phyloP scores from a whole-genome alignment of 35 echinoderm and acorn worm genomes.

The Eucidaris tribuloides region DNA sequence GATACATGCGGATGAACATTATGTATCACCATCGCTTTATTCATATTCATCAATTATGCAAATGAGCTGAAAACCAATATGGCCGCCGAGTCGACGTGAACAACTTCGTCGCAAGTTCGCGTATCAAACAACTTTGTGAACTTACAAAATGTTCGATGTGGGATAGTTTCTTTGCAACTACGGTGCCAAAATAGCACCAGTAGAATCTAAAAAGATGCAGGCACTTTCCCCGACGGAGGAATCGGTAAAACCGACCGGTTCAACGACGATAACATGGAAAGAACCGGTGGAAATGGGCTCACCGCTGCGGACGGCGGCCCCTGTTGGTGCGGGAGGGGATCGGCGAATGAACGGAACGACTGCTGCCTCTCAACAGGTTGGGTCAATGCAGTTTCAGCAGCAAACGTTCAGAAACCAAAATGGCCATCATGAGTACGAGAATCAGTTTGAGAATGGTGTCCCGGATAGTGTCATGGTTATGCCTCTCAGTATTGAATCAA shows the following conservation, averaged over 20 bases:
- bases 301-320: background rate
- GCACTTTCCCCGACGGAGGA: background rate
- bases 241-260: background rate
- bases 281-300: background rate
- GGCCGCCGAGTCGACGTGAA: background rate
- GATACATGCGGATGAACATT: no score
- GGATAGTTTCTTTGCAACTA: background rate
- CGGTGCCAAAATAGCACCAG: background rate
- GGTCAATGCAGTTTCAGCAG: background rate
- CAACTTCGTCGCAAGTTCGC: background rate
- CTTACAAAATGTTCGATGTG: background rate
- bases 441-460: background rate
- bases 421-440: background rate
- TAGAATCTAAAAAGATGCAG: background rate
- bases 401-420: background rate
- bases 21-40: background rate
- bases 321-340: background rate
- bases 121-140: background rate
- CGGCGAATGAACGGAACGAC: no score
- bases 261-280: conserved; percentile 19
- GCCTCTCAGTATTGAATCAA: background rate
- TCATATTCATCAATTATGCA: conserved; percentile 25
- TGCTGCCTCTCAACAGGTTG: background rate
- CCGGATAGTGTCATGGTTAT: conserved; percentile 22
- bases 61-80: conserved; percentile 13